Evolutionary conservation across 2,113 vertebrate species (phyloP), one percentile per base, ranked within the genome.

Genomic region (Thomomys bottae): DNA sequence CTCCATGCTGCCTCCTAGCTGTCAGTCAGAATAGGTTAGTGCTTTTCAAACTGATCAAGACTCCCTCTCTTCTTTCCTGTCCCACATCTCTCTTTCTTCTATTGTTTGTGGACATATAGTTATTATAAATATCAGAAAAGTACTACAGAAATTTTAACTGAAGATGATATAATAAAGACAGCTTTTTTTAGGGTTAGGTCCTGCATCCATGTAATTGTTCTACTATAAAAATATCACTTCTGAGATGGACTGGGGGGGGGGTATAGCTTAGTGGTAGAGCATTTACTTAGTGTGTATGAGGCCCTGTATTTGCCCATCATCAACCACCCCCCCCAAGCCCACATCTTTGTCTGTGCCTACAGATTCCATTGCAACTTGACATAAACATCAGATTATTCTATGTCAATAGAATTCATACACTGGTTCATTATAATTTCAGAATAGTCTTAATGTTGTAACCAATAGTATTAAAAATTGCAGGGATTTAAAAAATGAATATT

Each of bases 291-390:
- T 36, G 21, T 32, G 21, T 38, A 17, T 26, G 11, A 59, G 28
- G 45, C 11, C 38, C 7, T 84, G 36, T 34, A 36, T 84, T 85
- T 59, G 73, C 17, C 59, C 24, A 12, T 40, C 20, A 78, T 61
- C 30, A 67, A 24, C 34, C 32, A 11, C 49, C 26, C 32, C 30
- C 20, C 26, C 26, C 17, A 40, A n/a, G n/a, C 15, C 49, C 49
- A 6, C 45, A 45, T 11, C 45, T 11, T 11, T 71, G 81, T 92
- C 24, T 79, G 6, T 94, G 59, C 38, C 92, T 15, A 73, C 10
- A 36, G 28, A 73, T 90, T 93, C 76, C 94, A 9, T 90, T 54
- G 14, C 49, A 38, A 2, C 70, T 49, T 92, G 54, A 70, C 18
- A 28, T 84, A 81, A 93, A 82, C 26, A n/a, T n/a, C n/a, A n/a